Conservation (phyloP, 2,888 invertebrate genomes). For the Teleiodes luculella region DNA sequence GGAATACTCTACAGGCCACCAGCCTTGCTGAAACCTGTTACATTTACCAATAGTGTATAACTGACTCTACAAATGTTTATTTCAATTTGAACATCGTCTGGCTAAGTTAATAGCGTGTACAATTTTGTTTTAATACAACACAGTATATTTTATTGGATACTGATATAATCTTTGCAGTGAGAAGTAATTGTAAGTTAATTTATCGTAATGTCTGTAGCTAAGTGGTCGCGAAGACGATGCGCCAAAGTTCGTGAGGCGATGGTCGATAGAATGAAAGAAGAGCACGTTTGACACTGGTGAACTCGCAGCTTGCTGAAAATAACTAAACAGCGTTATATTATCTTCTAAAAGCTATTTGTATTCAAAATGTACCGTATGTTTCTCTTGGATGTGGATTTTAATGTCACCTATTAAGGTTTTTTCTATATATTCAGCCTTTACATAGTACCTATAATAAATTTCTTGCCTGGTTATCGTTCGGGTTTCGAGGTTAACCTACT, state of each 20-base stretch:
- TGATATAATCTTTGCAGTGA: too few relatives aligned
- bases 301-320: slow-evolving; percentile 46
- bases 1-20: not conserved
- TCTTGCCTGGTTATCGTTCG: too few relatives aligned
- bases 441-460: too few relatives aligned
- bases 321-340: slow-evolving; percentile 36
- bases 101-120: not conserved
- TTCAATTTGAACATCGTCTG: not conserved
- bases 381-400: too few relatives aligned
- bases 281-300: slow-evolving; percentile 62
- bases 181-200: not conserved
- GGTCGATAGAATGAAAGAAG: slow-evolving; percentile 60
- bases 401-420: too few relatives aligned
- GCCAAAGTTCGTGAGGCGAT: slow-evolving; percentile 60
- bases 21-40: not conserved
- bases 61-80: not conserved
- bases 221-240: slow-evolving; percentile 28
- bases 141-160: too few relatives aligned
- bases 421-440: too few relatives aligned
- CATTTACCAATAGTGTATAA: not conserved
- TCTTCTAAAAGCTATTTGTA: too few relatives aligned
- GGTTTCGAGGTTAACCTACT: too few relatives aligned
- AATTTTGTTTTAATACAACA: too few relatives aligned
- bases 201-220: not conserved
- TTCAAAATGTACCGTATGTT: too few relatives aligned